Base-by-base conservation (phyloP, 2,888 invertebrate species). In the Penaeus monodon region DNA sequence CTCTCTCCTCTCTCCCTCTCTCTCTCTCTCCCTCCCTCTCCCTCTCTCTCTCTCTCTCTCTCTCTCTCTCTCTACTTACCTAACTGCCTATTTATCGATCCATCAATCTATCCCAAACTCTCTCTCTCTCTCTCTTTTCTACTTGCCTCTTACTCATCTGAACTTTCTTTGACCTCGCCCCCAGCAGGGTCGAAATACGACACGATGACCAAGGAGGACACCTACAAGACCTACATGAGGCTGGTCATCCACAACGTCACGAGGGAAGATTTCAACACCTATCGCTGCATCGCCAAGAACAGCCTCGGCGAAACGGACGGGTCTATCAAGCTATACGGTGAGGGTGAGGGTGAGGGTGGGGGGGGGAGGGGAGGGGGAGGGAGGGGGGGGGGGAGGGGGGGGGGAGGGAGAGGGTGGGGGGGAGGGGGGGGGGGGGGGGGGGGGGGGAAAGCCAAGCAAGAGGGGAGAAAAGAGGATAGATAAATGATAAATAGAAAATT, bases 281-380 rank as follows among this genome's bases (percentile, higher is more conserved):
- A 90, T 85, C 83, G 80, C 4, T 90, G 90, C 82, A 88, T 90
- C 81, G 90, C 89, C 66, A 89, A 89, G 70, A 90, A 90, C 87
- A 89, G 89, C 57, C 85, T 90, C 29, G 90, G 90, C 1, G 90
- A 90, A 76, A 90, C 90, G n/a, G 90, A 90, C 76, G 90, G 90
- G 14, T 87, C 89, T 33, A 90, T 90, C 66, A 86, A 85, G 64
- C 85, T 90, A 22, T 90, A 90, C 65, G 90, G 90, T 90, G n/a
- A 66, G 86, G 14, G 24, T 4, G 38, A 7, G 38, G 7, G 38
- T 4, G 38, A 0, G 8, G 3, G 38, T 0, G 38, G 38, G 8
- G 7, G 0, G 8, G 38, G 38, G 38, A 8, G 8, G 38, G 6
- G 7, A 7, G 7, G 38, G 38, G 8, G 38, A 7, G 7, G 38